These are phyloP conservation scores for Zaprionus kolodkinae DNA, from an alignment of 1,140 invertebrate species.

Conservation along the genomic window DNA sequence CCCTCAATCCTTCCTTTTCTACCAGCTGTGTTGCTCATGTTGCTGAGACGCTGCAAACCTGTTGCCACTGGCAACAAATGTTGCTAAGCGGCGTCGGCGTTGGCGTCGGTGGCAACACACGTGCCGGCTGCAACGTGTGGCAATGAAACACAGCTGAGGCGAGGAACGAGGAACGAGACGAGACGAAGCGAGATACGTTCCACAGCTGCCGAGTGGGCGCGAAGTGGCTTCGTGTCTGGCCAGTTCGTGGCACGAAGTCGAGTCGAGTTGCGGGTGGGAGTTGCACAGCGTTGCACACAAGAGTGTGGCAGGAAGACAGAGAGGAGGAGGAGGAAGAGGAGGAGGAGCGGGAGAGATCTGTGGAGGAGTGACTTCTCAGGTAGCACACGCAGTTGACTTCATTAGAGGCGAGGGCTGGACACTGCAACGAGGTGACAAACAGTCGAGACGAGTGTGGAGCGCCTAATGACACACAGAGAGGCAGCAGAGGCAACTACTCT, in stretches of 20 bases:
- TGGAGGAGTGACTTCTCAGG: constrained; percentile 53
- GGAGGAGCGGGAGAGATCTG: neutral
- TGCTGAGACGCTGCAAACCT: constrained; percentile 49
- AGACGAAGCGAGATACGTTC: constrained; percentile 56
- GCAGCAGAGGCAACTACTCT: constrained; percentile 6
- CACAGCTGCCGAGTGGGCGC: constrained; percentile 43
- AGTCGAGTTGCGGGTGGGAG: constrained; percentile 7
- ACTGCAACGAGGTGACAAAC: constrained; percentile 68
- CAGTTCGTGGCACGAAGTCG: constrained; percentile 32
- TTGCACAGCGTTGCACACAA: constrained; percentile 29
- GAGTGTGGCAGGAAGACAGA: neutral
- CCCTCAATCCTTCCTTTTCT: neutral
- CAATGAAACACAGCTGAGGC: constrained; percentile 47
- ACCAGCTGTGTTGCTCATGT: constrained; percentile 31
- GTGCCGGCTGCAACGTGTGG: constrained; percentile 44
- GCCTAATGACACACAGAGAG: constrained; percentile 64
- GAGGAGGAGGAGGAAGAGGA: neutral
- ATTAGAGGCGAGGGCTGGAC: constrained; percentile 66
- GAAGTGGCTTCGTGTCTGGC: constrained; percentile 3
- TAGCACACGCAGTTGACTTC: constrained; percentile 67
- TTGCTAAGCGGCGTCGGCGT: constrained; percentile 30
- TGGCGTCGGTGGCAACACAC: constrained; percentile 30
- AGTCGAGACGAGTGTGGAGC: constrained; percentile 45
- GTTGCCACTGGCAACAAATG: constrained; percentile 49
- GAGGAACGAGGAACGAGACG: constrained; percentile 20